A percentile compares a stretch with the other conserved stretches of the same genome.
These are phyloP conservation scores for Oceanites oceanicus DNA, from an alignment of 2,113 vertebrate genomes.

Conservation along the genomic window DNA sequence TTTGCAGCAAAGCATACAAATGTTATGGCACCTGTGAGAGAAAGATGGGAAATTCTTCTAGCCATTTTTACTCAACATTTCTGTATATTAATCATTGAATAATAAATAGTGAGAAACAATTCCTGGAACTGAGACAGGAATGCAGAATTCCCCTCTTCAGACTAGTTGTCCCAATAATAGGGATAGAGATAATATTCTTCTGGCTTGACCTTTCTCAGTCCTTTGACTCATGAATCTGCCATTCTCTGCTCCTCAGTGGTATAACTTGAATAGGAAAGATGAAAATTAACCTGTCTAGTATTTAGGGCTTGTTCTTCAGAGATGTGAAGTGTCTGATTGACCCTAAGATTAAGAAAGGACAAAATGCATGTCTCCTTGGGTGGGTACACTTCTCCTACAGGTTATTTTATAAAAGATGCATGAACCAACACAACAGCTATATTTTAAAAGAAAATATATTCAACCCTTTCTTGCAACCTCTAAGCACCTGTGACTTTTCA, in stretches of 20 bases:
- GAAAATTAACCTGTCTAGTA: background rate
- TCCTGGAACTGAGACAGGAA: background rate
- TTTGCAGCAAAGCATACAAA: background rate
- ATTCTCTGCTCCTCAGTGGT: background rate
- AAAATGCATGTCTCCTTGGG: background rate
- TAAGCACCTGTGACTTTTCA: background rate
- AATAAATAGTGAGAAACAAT: background rate
- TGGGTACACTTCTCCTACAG: background rate
- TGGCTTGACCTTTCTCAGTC: background rate
- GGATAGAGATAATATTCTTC: background rate
- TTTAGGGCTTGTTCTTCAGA: background rate
- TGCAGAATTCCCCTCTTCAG: background rate
- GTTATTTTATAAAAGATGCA: background rate
- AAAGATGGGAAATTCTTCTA: background rate
- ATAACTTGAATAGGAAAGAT: background rate
- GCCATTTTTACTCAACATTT: background rate
- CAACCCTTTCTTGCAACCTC: background rate
- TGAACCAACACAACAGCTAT: background rate
- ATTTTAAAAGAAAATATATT: background rate
- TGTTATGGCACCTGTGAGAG: background rate
- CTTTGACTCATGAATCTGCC: background rate
- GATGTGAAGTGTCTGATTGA: background rate
- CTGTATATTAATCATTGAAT: background rate
- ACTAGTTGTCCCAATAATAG: background rate
- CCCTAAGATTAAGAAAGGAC: background rate